These are phyloP conservation scores for fruit fly (Drosophila melanogaster) DNA, from an alignment of 1,140 invertebrate species.

Conservation along the genomic window Release_6_plus_ISO1_MT NC_004354.4:18591501-18592000, in stretches of 20 bases:
- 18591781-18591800: conserved; percentile 4
- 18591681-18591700: conserved; percentile 81
- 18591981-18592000: conserved; percentile 52
- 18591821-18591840: neutral
- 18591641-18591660: conserved; percentile 76
- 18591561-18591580: conserved; percentile 84
- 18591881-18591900: conserved; percentile 42
- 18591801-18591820: neutral
- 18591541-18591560: conserved; percentile 84
- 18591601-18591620: neutral
- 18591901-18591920: conserved; percentile 57
- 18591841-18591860: conserved; percentile 1
- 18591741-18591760: conserved; percentile 75
- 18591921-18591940: conserved; percentile 70
- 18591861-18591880: neutral
- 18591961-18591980: conserved; percentile 24
- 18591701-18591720: conserved; percentile 34
- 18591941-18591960: conserved; percentile 76
- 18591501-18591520: neutral
- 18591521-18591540: conserved; percentile 17
- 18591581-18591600: conserved; percentile 57
- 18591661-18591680: conserved; percentile 82
- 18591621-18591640: conserved; percentile 1
- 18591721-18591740: neutral
- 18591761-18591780: conserved; percentile 61